Conservation (phyloP, 2,888 invertebrate species). For the Leucania comma region DNA sequence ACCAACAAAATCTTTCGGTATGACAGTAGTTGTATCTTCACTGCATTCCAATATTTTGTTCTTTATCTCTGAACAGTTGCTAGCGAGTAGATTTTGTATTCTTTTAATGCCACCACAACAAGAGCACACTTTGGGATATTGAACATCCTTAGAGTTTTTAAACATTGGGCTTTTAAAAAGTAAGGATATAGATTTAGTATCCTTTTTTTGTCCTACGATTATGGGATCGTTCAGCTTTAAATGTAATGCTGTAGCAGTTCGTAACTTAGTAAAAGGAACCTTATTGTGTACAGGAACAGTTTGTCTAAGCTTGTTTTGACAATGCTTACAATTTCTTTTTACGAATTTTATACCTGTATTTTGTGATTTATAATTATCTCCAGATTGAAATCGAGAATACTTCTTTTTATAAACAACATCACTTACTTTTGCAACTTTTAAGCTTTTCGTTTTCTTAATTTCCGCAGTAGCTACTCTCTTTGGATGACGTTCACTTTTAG, state of each 20-base stretch:
- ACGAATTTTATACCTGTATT: neutral
- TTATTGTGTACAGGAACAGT: conserved; percentile 11
- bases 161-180: conserved; percentile 27
- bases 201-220: neutral
- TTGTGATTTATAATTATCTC: conserved; percentile 32
- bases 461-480: conserved; percentile 22
- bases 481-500: conserved; percentile 54
- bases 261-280: conserved; percentile 1
- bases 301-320: conserved; percentile 15
- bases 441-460: conserved; percentile 53
- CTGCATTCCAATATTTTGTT: conserved; percentile 8
- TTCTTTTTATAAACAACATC: conserved; percentile 34
- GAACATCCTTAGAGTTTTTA: neutral
- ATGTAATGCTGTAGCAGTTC: neutral
- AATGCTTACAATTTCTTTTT: conserved; percentile 7
- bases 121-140: conserved; percentile 23
- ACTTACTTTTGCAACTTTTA: conserved; percentile 35
- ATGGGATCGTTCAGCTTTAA: neutral
- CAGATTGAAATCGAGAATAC: conserved; percentile 51
- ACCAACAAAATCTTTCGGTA: conserved; percentile 1
- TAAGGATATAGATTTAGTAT: conserved; percentile 22
- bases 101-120: conserved; percentile 38
- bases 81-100: neutral
- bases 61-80: neutral
- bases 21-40: neutral